A percentile compares a stretch with the other conserved stretches of the same genome.
These are phyloP conservation scores for Geotrupes spiniger DNA, from an alignment of 2,888 invertebrate species.

Conservation along the genomic window DNA sequence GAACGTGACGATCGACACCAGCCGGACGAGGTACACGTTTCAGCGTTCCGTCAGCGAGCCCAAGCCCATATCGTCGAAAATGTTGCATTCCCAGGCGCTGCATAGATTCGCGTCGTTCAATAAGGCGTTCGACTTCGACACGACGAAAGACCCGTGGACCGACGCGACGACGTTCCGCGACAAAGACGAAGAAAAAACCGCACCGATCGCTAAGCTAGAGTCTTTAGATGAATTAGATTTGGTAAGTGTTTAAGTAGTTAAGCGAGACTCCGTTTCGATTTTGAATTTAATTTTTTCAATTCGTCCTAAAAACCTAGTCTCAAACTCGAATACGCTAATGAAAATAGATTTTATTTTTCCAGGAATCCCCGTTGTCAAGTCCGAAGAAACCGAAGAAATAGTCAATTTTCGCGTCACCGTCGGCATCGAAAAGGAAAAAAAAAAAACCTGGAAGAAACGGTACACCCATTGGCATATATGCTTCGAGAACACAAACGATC, in stretches of 20 bases:
- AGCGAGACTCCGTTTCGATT: no score
- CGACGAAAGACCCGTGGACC: slow-evolving; percentile 33
- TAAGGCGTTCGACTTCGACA: slow-evolving; percentile 48
- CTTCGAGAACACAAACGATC: no score
- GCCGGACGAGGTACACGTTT: slow-evolving; percentile 43
- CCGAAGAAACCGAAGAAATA: slow-evolving; percentile 36
- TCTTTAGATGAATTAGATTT: slow-evolving; percentile 64
- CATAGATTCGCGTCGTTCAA: slow-evolving; percentile 51
- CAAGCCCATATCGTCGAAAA: slow-evolving; percentile 47
- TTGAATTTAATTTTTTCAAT: no score
- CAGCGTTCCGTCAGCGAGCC: slow-evolving; percentile 51
- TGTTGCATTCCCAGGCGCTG: slow-evolving; percentile 47
- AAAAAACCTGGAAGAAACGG: no score
- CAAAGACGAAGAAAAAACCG: slow-evolving; percentile 46
- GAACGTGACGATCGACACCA: slow-evolving; percentile 44
- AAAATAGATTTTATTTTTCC: slow-evolving; percentile 25
- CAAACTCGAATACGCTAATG: slow-evolving; percentile 13
- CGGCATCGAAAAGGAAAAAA: neutral
- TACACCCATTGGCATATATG: no score
- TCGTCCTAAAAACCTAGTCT: no score
- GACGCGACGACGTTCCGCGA: slow-evolving; percentile 29
- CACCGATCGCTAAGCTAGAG: slow-evolving; percentile 65
- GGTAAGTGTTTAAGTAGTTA: slow-evolving; percentile 39
- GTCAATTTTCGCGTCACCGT: slow-evolving; percentile 19
- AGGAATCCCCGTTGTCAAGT: slow-evolving; percentile 36